Conservation (phyloP, 2,113 vertebrate genomes). For the Calyptommatus sinebrachiatus region DNA sequence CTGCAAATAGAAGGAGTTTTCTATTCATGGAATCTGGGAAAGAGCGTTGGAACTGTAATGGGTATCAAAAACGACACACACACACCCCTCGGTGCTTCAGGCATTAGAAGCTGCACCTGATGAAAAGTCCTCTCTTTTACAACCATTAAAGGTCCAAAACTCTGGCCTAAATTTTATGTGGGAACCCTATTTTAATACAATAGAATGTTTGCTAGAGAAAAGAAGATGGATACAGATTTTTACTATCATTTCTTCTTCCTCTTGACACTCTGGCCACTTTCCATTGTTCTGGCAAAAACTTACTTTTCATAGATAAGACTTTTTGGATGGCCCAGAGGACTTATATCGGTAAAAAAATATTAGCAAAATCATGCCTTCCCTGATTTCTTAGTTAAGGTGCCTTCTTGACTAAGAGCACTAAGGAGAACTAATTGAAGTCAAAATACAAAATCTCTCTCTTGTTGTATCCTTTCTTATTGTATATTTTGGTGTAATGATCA, state of each 20-base stretch:
- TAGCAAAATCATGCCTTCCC: not conserved
- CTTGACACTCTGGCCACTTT: not conserved
- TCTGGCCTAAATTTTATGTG: too few species aligned
- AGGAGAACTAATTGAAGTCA: not conserved
- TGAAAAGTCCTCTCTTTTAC: too few species aligned
- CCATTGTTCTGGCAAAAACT: not conserved
- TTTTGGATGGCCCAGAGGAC: not conserved
- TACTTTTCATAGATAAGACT: not conserved
- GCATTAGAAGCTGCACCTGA: too few species aligned
- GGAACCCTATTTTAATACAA: too few species aligned
- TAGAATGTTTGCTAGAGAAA: too few species aligned
- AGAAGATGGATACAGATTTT: too few species aligned
- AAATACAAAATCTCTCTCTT: not conserved
- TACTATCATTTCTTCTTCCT: not conserved
- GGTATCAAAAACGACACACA: too few species aligned
- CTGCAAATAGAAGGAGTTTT: not conserved
- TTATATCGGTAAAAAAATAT: not conserved
- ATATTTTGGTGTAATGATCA: not conserved
- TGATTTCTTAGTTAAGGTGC: not conserved
- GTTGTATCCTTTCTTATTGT: rapidly evolving
- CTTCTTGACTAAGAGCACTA: not conserved
- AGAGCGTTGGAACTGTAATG: too few species aligned
- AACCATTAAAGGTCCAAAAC: too few species aligned
- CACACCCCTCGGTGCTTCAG: too few species aligned
- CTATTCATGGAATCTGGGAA: not conserved